Conservation (phyloP, 2,888 invertebrate species). For the Adela reaumurella region DNA sequence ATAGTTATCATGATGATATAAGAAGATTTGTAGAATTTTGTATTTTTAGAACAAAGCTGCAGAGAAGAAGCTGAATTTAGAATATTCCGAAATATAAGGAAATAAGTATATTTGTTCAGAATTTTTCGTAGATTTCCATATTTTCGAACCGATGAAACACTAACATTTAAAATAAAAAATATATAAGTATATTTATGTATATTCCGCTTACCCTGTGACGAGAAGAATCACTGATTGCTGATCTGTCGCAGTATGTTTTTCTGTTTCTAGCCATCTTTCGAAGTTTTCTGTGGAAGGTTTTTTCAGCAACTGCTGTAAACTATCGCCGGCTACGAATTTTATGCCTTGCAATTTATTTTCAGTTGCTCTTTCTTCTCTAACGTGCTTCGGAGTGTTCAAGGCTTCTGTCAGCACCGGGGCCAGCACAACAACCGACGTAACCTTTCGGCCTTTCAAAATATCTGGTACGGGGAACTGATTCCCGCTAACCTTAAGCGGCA, state of each 20-base stretch:
- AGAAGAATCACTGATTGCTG: conserved; percentile 78
- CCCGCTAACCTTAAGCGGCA: conserved; percentile 81
- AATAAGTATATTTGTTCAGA: no score
- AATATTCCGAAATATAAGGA: no score
- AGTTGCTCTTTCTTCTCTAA: conserved; percentile 53
- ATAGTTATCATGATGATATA: no score
- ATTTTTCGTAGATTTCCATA: no score
- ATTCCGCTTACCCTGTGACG: conserved; percentile 68
- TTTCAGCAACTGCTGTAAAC: conserved; percentile 70
- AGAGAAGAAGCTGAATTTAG: no score
- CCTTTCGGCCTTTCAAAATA: conserved; percentile 67
- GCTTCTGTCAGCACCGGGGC: conserved; percentile 77
- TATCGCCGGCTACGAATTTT: conserved; percentile 70
- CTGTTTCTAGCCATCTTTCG: conserved; percentile 74
- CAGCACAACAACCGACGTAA: conserved; percentile 82
- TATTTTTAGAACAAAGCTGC: no score
- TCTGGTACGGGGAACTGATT: conserved; percentile 82
- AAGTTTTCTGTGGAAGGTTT: conserved; percentile 76
- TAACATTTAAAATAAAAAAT: no score
- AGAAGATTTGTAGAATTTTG: no score
- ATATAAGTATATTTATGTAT: no score
- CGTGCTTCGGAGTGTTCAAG: conserved; percentile 35
- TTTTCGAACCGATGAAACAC: no score
- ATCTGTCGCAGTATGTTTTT: conserved; percentile 69
- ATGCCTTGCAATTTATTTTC: conserved; percentile 62